Evolutionary conservation across 1,140 invertebrate genomes (phyloP).

Genomic region (Lordiphosa clarofinis): DNA sequence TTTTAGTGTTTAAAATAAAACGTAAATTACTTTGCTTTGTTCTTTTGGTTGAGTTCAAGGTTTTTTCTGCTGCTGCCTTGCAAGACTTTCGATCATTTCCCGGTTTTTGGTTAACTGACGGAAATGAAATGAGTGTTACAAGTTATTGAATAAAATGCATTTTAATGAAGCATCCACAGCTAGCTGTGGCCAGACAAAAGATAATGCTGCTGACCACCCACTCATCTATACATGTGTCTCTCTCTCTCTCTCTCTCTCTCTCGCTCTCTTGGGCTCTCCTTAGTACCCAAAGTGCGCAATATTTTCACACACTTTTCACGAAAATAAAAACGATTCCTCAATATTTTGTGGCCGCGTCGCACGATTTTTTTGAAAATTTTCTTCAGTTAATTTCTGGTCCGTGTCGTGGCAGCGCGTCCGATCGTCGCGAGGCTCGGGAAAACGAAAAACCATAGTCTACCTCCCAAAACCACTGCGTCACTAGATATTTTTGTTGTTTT

Average conservation of each 20-base stretch:
- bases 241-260: slow-evolving; percentile 13
- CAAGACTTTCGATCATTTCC: slow-evolving; percentile 59
- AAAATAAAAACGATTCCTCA: slow-evolving; percentile 77
- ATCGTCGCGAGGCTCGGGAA: slow-evolving; percentile 60
- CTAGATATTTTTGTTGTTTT: slow-evolving; percentile 23
- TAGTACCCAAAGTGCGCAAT: slow-evolving; percentile 57
- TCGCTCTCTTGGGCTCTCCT: slow-evolving; percentile 27
- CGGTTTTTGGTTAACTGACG: slow-evolving; percentile 56
- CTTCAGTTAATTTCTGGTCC: slow-evolving; percentile 72
- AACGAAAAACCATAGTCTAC: slow-evolving; percentile 22
- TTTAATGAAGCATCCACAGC: slow-evolving; percentile 23
- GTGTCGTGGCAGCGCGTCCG: slow-evolving; percentile 68
- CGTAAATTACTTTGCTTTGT: slow-evolving; percentile 48
- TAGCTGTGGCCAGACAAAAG: neutral
- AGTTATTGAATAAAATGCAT: slow-evolving; percentile 41
- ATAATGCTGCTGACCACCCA: slow-evolving; percentile 10
- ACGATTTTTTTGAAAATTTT: slow-evolving; percentile 55
- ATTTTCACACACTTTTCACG: slow-evolving; percentile 78
- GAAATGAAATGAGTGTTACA: slow-evolving; percentile 32
- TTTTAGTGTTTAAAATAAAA: slow-evolving; percentile 40
- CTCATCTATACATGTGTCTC: slow-evolving; percentile 22
- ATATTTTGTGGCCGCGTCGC: slow-evolving; percentile 62
- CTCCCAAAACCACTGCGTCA: slow-evolving; percentile 10
- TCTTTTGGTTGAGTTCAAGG: slow-evolving; percentile 63
- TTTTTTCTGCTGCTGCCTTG: slow-evolving; percentile 34